These are phyloP conservation scores for Philhelius pedissequus DNA, from an alignment of 2,888 invertebrate species.

Conservation along the genomic window DNA sequence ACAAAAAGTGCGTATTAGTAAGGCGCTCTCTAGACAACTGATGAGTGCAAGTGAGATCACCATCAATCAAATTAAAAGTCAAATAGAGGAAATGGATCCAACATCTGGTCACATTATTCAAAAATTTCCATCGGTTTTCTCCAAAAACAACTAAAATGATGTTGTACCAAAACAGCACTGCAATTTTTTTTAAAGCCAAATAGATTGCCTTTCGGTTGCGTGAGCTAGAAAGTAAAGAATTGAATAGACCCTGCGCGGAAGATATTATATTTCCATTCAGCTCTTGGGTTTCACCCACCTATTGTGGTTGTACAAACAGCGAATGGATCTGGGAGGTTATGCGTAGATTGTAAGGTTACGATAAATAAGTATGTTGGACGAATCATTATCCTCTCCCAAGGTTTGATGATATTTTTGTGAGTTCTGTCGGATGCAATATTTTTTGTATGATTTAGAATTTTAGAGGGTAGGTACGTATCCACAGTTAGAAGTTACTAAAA, in stretches of 20 bases:
- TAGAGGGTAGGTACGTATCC: constrained; percentile 2
- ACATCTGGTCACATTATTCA: neutral
- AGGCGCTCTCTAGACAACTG: no score
- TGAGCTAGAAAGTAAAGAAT: neutral
- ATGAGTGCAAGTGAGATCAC: no score
- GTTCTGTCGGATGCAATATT: neutral
- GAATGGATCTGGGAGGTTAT: neutral
- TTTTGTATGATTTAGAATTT: neutral
- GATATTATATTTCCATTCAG: neutral
- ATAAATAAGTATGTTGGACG: neutral
- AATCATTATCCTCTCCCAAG: neutral
- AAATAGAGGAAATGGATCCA: neutral
- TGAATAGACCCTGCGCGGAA: neutral
- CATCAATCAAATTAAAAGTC: neutral
- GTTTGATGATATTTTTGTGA: no score
- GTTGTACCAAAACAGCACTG: neutral
- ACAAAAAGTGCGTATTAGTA: no score
- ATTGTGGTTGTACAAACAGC: neutral
- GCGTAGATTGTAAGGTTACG: neutral
- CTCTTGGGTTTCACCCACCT: neutral
- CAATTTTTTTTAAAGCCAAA: neutral
- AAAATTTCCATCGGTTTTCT: neutral
- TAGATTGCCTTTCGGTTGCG: neutral
- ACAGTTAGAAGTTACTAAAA: neutral
- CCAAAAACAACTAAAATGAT: neutral